phyloP scores from a whole-genome alignment of 2,113 vertebrate species.

The Corvus cornix region DNA sequence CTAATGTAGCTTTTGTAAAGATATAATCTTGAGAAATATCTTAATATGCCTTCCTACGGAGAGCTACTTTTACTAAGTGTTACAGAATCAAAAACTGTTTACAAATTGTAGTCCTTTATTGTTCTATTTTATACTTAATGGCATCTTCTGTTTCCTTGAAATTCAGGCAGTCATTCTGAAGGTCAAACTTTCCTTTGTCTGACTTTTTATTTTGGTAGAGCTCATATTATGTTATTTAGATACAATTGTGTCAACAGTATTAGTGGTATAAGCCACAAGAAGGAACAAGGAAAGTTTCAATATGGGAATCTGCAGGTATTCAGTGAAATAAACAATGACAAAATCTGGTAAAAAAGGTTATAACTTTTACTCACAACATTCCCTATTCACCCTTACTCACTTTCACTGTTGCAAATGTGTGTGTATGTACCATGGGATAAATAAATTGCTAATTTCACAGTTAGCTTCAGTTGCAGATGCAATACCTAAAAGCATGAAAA shows the following conservation, averaged over 20 bases:
- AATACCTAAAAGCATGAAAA: constrained; percentile 31
- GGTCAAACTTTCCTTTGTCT: background rate
- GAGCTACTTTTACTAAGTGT: background rate
- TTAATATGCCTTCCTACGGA: background rate
- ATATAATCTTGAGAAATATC: background rate
- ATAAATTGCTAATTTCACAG: constrained; percentile 48
- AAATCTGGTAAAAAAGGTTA: background rate
- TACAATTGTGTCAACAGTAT: background rate
- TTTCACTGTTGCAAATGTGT: background rate
- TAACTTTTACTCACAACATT: background rate
- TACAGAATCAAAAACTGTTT: background rate
- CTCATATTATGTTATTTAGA: background rate
- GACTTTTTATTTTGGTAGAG: background rate
- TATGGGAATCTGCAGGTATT: background rate
- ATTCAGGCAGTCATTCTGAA: background rate
- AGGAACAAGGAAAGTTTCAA: background rate
- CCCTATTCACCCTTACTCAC: background rate
- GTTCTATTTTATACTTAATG: background rate
- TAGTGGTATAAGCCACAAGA: background rate
- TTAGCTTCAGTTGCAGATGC: constrained; percentile 25
- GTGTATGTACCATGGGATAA: constrained; percentile 11
- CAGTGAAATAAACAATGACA: background rate
- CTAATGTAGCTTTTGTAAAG: background rate
- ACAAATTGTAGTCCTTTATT: background rate
- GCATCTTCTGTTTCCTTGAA: background rate